These are phyloP conservation scores for Galerucella calmariensis DNA, from an alignment of 2,888 invertebrate species.

Conservation along the genomic window DNA sequence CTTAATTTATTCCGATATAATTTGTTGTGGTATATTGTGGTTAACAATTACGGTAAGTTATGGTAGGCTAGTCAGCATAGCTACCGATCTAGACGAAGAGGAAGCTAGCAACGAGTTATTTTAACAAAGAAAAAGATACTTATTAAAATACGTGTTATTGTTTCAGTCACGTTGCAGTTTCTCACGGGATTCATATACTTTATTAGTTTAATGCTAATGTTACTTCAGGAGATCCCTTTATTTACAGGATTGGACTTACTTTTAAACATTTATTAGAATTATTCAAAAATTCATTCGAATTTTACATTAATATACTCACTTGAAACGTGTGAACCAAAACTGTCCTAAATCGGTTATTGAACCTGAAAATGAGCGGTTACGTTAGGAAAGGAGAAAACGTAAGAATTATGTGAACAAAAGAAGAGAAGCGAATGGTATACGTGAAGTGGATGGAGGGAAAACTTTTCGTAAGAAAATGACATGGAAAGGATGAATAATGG, in stretches of 20 bases:
- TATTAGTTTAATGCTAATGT: slow-evolving; percentile 57
- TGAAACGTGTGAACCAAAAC: too few relatives aligned
- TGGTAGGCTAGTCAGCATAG: slow-evolving; percentile 56
- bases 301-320: too few relatives aligned
- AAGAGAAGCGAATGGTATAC: too few relatives aligned
- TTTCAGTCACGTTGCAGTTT: slow-evolving; percentile 66
- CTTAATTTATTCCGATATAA: slow-evolving; percentile 55
- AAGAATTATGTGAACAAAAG: too few relatives aligned
- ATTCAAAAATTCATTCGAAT: neutral
- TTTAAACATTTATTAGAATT: neutral
- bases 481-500: too few relatives aligned
- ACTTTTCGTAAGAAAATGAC: too few relatives aligned
- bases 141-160: slow-evolving; percentile 66
- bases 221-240: slow-evolving; percentile 53
- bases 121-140: slow-evolving; percentile 57
- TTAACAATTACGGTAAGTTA: slow-evolving; percentile 59
- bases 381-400: too few relatives aligned
- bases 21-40: slow-evolving; percentile 60
- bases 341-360: too few relatives aligned
- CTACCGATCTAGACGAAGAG: slow-evolving; percentile 44
- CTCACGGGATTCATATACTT: slow-evolving; percentile 64
- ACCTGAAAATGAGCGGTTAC: too few relatives aligned
- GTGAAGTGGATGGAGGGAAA: too few relatives aligned
- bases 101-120: slow-evolving; percentile 21
- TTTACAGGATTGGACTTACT: slow-evolving; percentile 29